Percentiles rank a stretch among this genome's conserved stretches.
Conservation (phyloP, 1,140 invertebrate species). For the Ceratosolen fusciceps region DNA sequence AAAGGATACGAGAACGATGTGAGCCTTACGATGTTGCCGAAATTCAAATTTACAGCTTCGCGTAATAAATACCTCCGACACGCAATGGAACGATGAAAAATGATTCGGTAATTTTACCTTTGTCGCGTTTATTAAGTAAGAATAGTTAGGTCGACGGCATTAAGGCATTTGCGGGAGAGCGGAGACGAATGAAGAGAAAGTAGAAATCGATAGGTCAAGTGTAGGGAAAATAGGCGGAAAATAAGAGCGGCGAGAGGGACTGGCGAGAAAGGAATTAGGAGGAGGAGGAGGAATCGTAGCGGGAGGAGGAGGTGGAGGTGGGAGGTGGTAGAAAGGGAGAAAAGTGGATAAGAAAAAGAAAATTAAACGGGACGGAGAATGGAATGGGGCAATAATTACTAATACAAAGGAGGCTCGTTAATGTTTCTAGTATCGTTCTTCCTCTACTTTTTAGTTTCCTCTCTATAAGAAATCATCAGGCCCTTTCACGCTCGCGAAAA, state of each 20-base stretch:
- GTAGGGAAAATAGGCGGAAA: constrained; percentile 33
- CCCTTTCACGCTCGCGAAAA: constrained; percentile 24
- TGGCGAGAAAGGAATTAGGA: neutral
- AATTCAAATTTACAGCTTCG: too few relatives aligned
- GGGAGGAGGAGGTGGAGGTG: neutral
- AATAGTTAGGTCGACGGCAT: constrained; percentile 25
- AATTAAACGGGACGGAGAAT: constrained; percentile 36
- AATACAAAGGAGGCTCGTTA: constrained; percentile 40
- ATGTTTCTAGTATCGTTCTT: constrained; percentile 26
- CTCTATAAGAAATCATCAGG: constrained; percentile 40
- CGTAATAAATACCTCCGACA: too few relatives aligned
- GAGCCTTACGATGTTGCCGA: too few relatives aligned
- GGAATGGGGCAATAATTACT: constrained; percentile 48
- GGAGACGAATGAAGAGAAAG: constrained; percentile 33
- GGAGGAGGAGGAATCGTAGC: neutral
- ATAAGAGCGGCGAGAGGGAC: constrained; percentile 4
- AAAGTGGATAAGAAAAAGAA: neutral
- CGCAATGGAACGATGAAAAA: neutral
- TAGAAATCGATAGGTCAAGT: constrained; percentile 43
- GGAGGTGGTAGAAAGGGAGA: neutral
- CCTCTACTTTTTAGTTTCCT: neutral
- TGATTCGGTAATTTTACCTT: constrained; percentile 11
- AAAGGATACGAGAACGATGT: too few relatives aligned
- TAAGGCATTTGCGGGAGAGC: constrained; percentile 18
- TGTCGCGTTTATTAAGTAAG: constrained; percentile 22